Base-by-base conservation (phyloP, 2,888 invertebrate species). In the Anorthoa munda region DNA sequence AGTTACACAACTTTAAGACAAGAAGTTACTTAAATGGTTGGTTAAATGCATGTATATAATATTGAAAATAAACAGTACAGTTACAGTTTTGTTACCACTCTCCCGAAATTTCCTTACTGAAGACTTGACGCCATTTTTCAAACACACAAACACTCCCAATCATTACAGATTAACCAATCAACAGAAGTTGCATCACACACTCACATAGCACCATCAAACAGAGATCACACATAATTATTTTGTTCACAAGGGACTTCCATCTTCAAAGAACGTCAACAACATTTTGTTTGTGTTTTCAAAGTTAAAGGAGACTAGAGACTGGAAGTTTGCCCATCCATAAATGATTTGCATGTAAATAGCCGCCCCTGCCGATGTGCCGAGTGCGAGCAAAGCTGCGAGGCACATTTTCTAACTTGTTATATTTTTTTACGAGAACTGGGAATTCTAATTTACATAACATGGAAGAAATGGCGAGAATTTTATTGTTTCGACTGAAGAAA, bases 301-400 rank as follows among this genome's bases (percentile, higher is more conserved):
- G 66, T 85, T 75, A 79, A 75, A 75, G 80, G 81, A 86, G 83
- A 71, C 79, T 81, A 70, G 75, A 76, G 85, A 77, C 74, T 77
- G 46, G 78, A 88, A 90, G 84, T 91, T 88, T 89, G 86, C 86
- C 88, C 89, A 88, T 85, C 85, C 86, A 81, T 75, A 72, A 78
- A 81, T 80, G 68, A 95, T 95, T 95, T 94, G 92, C 95, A 96
- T 96, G 83, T 93, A 91, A 95, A 95, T 94, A 90, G 89, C 85
- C 82, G 76, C 84, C 88, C 89, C 87, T 83, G 79, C 85, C 83
- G 86, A 86, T 60, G 79, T 83, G 81, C 83, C 82, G 85, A 60
- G 45, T 45, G 60, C 60, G 60, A 86, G 75, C 80, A 78, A 84
- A 81, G 58, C 75, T 86, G 76, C 76, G 84, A 91, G 92, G 88